Base-by-base conservation (phyloP, 1,140 invertebrate species). In the Drosophila ficusphila region DNA sequence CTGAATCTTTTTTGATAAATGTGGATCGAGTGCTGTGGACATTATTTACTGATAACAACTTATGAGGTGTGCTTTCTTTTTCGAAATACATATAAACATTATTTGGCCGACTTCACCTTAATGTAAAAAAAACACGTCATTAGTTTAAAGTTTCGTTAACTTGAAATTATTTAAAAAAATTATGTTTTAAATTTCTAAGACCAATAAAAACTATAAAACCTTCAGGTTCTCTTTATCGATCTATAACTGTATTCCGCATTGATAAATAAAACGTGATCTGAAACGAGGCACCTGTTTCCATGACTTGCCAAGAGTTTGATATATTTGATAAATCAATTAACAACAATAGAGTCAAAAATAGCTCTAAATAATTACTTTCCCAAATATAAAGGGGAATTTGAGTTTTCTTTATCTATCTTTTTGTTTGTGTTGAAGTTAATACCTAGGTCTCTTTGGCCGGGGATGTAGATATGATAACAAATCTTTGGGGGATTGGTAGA, bases 181-280 rank as follows among this genome's bases (percentile, higher is more conserved):
- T 21, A 21, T 33, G 7, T 9, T 34, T 12, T 14, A 14, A 1
- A n/a, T n/a, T n/a, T n/a, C n/a, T n/a, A n/a, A n/a, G n/a, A n/a
- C n/a, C n/a, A n/a, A n/a, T n/a, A n/a, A n/a, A n/a, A n/a, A n/a
- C n/a, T n/a, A n/a, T n/a, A n/a, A n/a, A n/a, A n/a, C n/a, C n/a
- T n/a, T n/a, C n/a, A n/a, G 0, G 3, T 12, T 31, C 8, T 3
- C 1, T 2, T 29, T 9, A 4, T 21, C 23, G 11, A 31, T 16
- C 2, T 31, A 14, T n/a, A 9, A 60, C 54, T 36, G 21, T 64
- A 34, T 3, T 12, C 5, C 19, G 1, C 29, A 18, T 8, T n/a
- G 39, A 64, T 60, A 64, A 58, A 56, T n/a, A 69, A 47, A 41
- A 67, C 58, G 27, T 67, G 62, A 64, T 49, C 58, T 41, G 29